Evolutionary conservation across 1,140 invertebrate genomes (phyloP), one percentile per base, ranked within the genome.

Genomic region (Polypedilum vanderplanki): DNA sequence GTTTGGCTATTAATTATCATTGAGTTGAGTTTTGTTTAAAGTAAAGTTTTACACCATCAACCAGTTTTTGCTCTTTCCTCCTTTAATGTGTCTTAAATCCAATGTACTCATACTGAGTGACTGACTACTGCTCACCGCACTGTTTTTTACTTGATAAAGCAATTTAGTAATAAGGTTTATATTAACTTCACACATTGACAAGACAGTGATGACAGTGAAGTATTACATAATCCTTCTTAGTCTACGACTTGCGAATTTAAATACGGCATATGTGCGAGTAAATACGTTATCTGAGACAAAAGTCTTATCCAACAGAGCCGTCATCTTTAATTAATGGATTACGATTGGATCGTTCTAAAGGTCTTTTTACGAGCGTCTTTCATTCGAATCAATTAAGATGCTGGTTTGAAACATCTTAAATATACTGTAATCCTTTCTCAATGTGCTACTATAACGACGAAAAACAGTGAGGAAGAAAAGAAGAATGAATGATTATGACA

Each of bases 261-360:
- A 33, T 33, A 33, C 24, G 24, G 24, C 24, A 33, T 33, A 33
- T 33, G 24, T n/a, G 15, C 12, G 15, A 57, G 46, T n/a, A 46
- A 15, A 10, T 46, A 46, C 41, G 46, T 57, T n/a, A n/a, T n/a
- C 46, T 57, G 10, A 57, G 1, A 57, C 41, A 57, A 57, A 57
- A 57, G n/a, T 4, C 12, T 57, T 57, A 57, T 57, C 46, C 46
- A n/a, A 57, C 46, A n/a, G 24, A 57, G 12, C 46, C 15, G 46
- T 57, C 46, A 57, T n/a, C 12, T n/a, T 57, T 57, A 57, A 57
- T 57, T 57, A 57, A 57, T 57, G 46, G 46, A 57, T 57, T 57
- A 57, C n/a, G 12, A 15, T 15, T 57, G 46, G 46, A 15, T 12
- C 12, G 46, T 57, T 57, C 46, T 57, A 57, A 57, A 57, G 46